Evolutionary conservation across 2,113 vertebrate species (phyloP), one percentile per base, ranked within the genome.

Genomic region (Reinhardtius hippoglossoides): DNA sequence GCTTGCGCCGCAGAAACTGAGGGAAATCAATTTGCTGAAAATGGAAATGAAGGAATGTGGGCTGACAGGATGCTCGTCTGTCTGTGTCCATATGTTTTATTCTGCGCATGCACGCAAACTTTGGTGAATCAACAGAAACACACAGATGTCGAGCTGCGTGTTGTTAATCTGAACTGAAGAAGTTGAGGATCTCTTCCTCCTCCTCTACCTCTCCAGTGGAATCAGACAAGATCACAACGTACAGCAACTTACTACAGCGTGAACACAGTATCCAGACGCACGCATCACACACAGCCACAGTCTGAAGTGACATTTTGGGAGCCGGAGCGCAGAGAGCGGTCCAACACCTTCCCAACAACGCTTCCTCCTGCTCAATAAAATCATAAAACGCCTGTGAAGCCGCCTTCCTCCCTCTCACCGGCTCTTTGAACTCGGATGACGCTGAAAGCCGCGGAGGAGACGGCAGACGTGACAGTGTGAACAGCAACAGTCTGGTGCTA

Each of bases 331-430:
- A 42, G 86, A 88, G 67, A 42, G 71, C 73, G 48, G 71, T 90
- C 71, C 86, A 90, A 88, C 88, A 92, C 90, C 91, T 93, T 89
- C 74, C 67, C 81, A 88, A 82, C 81, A 87, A 91, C 67, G 82
- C 90, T 82, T 87, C 89, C 90, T 92, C 86, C 85, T 81, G 80
- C 78, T 89, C 92, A 91, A 94, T 95, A 94, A 94, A 95, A 94
- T 95, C 89, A 91, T 95, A 94, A 95, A 90, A 88, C 76, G 74
- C 80, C 88, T 89, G 63, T 74, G 70, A 63, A 81, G 44, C 82
- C 66, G 87, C 88, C 85, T 81, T 13, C 18, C 48, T 50, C 48
- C 12, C 46, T 50, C 46, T 48, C 46, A 0, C 15, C 10, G 74
- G 80, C 82, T 90, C 91, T 91, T 85, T 92, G 89, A 89, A 88